These are phyloP conservation scores for Petrocephalus sullivani DNA, from an alignment of 2,797 vertebrate genomes.

Conservation along the genomic window DNA sequence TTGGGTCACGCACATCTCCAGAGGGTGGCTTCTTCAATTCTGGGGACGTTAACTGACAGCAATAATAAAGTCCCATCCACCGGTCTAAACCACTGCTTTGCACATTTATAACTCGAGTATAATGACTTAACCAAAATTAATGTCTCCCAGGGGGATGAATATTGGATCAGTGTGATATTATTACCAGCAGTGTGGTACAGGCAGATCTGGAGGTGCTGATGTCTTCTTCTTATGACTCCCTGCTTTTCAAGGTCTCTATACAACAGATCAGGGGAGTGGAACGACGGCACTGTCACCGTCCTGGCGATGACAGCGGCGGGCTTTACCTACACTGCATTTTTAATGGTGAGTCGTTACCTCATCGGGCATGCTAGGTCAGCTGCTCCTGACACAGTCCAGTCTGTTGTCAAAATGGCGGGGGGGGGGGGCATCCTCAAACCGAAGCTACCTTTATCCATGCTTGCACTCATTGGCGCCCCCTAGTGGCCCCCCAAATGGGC, in stretches of 20 bases:
- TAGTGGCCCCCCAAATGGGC: too few relatives aligned
- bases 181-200: neutral
- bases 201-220: neutral
- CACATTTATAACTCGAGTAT: neutral
- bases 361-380: neutral
- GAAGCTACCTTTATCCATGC: neutral
- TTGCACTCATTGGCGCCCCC: too few relatives aligned
- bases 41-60: neutral
- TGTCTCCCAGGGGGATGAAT: neutral
- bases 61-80: neutral
- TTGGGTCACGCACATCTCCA: neutral
- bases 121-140: neutral
- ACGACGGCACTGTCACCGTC: constrained; percentile 90
- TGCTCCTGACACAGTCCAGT: neutral
- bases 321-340: constrained; percentile 82
- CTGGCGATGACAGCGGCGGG: constrained; percentile 82
- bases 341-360: constrained; percentile 69
- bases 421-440: neutral
- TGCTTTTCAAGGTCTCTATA: constrained; percentile 81
- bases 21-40: neutral
- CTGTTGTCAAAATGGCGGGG: neutral
- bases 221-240: neutral
- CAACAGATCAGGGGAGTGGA: constrained; percentile 86
- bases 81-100: neutral
- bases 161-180: neutral